phyloP scores from a whole-genome alignment of 1,140 invertebrate species.

The Halictus rubicundus region DNA sequence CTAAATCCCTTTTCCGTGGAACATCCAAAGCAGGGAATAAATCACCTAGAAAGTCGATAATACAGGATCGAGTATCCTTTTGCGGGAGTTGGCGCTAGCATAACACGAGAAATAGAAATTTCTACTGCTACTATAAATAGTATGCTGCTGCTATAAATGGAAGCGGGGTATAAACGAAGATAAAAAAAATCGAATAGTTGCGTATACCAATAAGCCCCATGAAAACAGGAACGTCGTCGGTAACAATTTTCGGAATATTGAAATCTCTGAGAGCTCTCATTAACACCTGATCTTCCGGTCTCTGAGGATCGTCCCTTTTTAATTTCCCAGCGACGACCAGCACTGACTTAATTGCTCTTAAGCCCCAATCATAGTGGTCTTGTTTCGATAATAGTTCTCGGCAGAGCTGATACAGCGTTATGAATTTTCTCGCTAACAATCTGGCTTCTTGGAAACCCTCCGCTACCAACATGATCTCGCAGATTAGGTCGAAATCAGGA shows the following conservation, averaged over 20 bases:
- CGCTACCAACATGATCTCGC: slow-evolving; percentile 95
- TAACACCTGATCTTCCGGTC: slow-evolving; percentile 87
- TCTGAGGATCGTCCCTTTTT: slow-evolving; percentile 88
- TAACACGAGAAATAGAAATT: too few species aligned
- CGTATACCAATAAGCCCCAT: slow-evolving; percentile 89
- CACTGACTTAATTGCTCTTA: slow-evolving; percentile 93
- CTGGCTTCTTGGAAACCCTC: slow-evolving; percentile 90
- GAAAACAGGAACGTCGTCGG: slow-evolving; percentile 93
- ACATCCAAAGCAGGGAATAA: slow-evolving; percentile 92
- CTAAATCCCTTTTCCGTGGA: slow-evolving; percentile 87
- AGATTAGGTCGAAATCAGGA: slow-evolving; percentile 96
- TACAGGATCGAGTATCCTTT: too few species aligned
- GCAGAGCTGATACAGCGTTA: slow-evolving; percentile 94
- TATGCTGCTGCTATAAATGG: neutral
- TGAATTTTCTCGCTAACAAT: slow-evolving; percentile 93
- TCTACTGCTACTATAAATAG: neutral
- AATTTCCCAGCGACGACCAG: slow-evolving; percentile 93
- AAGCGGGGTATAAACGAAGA: too few species aligned
- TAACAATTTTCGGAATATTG: slow-evolving; percentile 97
- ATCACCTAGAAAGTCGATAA: slow-evolving; percentile 81
- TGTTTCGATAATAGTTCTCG: slow-evolving; percentile 95
- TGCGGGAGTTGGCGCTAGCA: too few species aligned
- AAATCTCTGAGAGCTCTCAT: slow-evolving; percentile 95
- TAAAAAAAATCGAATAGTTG: neutral
- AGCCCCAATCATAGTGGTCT: slow-evolving; percentile 96